Evolutionary conservation across 2,888 invertebrate species (phyloP).

Genomic region (Erpobdella octoculata): DNA sequence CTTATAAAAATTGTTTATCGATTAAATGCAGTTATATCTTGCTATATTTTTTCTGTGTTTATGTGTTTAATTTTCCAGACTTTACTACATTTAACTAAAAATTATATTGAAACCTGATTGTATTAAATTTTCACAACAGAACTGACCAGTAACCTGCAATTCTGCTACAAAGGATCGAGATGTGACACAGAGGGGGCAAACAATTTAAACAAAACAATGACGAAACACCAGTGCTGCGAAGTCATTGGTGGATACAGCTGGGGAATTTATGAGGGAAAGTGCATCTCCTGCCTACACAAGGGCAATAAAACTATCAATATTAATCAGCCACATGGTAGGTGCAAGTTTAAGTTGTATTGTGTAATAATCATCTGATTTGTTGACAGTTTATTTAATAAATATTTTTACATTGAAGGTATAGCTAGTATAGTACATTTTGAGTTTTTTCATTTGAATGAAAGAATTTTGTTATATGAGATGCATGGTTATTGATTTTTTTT

Average conservation of each 20-base stretch:
- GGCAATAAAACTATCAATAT: conserved; percentile 9
- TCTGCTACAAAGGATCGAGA: conserved; percentile 39
- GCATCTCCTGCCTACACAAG: not conserved
- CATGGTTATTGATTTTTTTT: too few relatives aligned
- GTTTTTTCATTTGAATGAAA: too few relatives aligned
- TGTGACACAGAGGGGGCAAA: conserved; percentile 38
- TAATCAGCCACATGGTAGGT: conserved; percentile 27
- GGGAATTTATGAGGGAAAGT: conserved; percentile 34
- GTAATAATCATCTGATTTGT: not conserved
- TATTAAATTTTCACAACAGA: not conserved
- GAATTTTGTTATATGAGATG: too few relatives aligned
- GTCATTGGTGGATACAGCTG: conserved; percentile 35
- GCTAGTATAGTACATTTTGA: too few relatives aligned
- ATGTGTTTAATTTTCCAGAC: not conserved
- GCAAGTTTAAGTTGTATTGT: not conserved
- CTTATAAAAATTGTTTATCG: too few relatives aligned
- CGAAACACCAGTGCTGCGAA: conserved; percentile 35
- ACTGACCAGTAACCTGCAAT: conserved; percentile 22
- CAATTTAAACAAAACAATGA: conserved; percentile 14
- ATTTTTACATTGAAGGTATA: too few relatives aligned
- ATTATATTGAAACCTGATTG: too few relatives aligned
- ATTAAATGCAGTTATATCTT: not conserved
- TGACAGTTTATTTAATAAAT: too few relatives aligned
- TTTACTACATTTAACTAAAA: too few relatives aligned
- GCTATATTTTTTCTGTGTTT: not conserved